Evolutionary conservation across 2,888 invertebrate species (phyloP).

Genomic region (Mystacides longicornis): DNA sequence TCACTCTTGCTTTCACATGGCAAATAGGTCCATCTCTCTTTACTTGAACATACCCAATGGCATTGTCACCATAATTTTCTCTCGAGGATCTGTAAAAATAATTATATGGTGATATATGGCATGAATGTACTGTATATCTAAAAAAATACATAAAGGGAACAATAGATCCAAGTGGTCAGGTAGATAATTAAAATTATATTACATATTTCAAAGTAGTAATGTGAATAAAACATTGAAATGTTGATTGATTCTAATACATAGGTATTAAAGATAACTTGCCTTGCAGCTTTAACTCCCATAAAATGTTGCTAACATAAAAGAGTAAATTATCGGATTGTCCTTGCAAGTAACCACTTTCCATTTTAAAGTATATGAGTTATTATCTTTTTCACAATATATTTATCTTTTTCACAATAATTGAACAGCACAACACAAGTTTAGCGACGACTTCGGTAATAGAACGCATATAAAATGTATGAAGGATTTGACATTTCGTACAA

Average conservation of each 20-base stretch:
- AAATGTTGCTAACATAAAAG: neutral
- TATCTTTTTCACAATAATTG: neutral
- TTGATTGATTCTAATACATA: neutral
- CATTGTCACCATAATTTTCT: too few relatives aligned
- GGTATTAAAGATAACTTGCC: neutral
- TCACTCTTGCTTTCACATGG: constrained; percentile 26
- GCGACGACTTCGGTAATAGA: neutral
- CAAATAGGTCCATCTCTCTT: constrained; percentile 24
- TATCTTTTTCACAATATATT: neutral
- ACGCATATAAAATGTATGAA: neutral
- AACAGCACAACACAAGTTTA: too few relatives aligned
- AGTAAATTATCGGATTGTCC: constrained; percentile 2
- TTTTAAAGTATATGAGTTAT: neutral
- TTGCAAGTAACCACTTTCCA: neutral
- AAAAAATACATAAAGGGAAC: constrained; percentile 17
- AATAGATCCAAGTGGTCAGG: neutral
- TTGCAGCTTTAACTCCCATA: neutral
- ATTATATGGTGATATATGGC: too few relatives aligned
- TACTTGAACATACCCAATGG: too few relatives aligned
- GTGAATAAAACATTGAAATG: neutral
- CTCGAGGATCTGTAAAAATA: too few relatives aligned
- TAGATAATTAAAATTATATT: neutral
- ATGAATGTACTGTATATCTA: too few relatives aligned
- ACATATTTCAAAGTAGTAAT: neutral
- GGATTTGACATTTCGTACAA: neutral